A percentile compares a stretch with the other conserved stretches of the same genome.
phyloP scores from a whole-genome alignment of 2,888 invertebrate species.

The Mesochorus sp. region DNA sequence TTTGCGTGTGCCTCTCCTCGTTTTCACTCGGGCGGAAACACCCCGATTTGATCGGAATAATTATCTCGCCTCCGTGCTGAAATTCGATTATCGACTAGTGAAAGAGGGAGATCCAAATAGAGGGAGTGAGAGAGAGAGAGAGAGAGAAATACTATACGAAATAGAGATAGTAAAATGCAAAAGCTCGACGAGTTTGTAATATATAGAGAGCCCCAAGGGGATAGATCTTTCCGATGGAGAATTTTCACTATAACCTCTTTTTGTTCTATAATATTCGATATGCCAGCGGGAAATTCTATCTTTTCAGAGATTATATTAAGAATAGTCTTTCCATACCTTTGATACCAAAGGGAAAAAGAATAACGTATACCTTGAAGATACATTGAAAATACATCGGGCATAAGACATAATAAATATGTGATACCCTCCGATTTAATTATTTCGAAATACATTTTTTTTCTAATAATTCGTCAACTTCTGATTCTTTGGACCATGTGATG shows the following conservation, averaged over 20 bases:
- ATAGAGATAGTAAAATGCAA: conserved; percentile 17
- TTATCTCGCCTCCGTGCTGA: conserved; percentile 47
- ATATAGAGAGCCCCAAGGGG: conserved; percentile 24
- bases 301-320: conserved; percentile 34
- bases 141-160: conserved; percentile 33
- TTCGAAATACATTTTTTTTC: neutral
- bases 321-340: conserved; percentile 20
- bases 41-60: conserved; percentile 50
- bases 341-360: conserved; percentile 1
- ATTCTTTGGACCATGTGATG: neutral
- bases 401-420: neutral
- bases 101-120: conserved; percentile 8
- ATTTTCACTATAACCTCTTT: conserved; percentile 34
- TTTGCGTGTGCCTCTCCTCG: conserved; percentile 42
- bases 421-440: too few species aligned
- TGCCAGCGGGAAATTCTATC: conserved; percentile 20
- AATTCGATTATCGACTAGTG: conserved; percentile 54
- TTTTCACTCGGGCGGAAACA: conserved; percentile 48
- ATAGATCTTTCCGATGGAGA: conserved; percentile 1
- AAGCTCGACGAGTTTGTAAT: conserved; percentile 34
- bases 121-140: conserved; percentile 1
- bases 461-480: neutral
- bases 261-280: conserved; percentile 24
- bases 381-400: neutral
- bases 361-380: neutral